Base-by-base conservation (phyloP, 2,888 invertebrate genomes). In the Tolmerus cingulatus region DNA sequence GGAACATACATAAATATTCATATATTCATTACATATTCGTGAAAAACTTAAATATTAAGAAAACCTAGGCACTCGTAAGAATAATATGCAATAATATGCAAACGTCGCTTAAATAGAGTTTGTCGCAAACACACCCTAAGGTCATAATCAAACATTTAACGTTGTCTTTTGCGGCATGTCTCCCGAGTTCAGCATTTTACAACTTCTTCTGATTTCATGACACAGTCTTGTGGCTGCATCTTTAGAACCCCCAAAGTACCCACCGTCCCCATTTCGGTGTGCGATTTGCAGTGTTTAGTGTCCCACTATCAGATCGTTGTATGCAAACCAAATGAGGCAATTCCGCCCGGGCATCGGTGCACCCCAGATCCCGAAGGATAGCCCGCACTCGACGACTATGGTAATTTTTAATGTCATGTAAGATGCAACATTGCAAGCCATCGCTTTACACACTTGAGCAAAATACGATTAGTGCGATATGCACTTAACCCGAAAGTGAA, bases 401-500 rank as follows among this genome's bases (percentile, higher is more conserved):
- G 66, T 66, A 79, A 46, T 79, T 27, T 79, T 46, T 79, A 79
- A 79, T 51, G 79, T 51, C 79, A 79, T 79, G 79, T 79, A 79
- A 79, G 79, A 79, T 79, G 79, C 79, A 79, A 82, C 82, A 82
- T 82, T 66, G 82, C 82, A 82, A 66, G 40, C 82, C 66, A 82
- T 37, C 66, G 30, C 23, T 82, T 66, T 57, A 85, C 43, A 85
- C 74, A 74, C 79, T 88, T 77, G 43, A 87, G 78, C 74, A 82
- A 88, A 87, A 87, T 88, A 87, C 87, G 92, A 91, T 92, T 92
- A 92, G 91, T 92, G 91, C 92, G 91, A 90, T 91, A 92, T 92
- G 91, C 92, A 92, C 92, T 92, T 92, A 92, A 91, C 91, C 90
- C 90, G 90, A 89, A 89, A 89, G 89, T 89, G 90, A 90, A 91